Percentiles rank a stretch among this genome's conserved stretches.
phyloP scores from a whole-genome alignment of 2,888 invertebrate genomes.

The Thereva nobilitata region DNA sequence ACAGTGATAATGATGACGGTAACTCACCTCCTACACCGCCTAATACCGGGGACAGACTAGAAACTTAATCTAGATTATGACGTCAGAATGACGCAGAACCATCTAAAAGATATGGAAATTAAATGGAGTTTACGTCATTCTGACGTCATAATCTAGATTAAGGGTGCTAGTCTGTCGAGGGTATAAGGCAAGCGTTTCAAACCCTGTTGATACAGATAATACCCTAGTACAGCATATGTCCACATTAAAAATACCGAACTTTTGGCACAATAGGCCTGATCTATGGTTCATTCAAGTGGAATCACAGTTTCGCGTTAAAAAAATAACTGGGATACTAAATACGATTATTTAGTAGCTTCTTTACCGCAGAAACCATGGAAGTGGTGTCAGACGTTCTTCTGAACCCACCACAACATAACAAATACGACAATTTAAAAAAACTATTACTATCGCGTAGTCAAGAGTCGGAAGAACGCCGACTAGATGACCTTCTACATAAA shows the following conservation, averaged over 20 bases:
- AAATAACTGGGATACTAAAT: background rate
- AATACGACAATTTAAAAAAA: background rate
- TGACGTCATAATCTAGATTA: too few species aligned
- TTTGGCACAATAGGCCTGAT: background rate
- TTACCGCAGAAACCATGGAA: background rate
- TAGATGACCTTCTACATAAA: background rate
- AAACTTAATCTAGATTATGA: too few species aligned
- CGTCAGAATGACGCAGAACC: too few species aligned
- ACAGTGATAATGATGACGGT: too few species aligned
- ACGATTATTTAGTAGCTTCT: background rate
- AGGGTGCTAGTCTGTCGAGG: too few species aligned
- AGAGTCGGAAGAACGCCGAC: constrained; percentile 20
- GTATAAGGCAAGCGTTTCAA: too few species aligned
- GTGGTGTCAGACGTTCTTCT: background rate
- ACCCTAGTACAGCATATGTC: too few species aligned
- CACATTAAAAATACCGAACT: background rate
- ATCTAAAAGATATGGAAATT: too few species aligned
- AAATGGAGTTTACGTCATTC: too few species aligned
- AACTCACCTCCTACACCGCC: too few species aligned
- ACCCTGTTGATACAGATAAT: background rate
- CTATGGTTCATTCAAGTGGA: constrained; percentile 1
- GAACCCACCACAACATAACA: background rate
- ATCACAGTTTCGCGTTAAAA: constrained; percentile 5
- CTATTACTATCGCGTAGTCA: constrained; percentile 3
- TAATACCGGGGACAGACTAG: too few species aligned